phyloP scores from a whole-genome alignment of 2,888 invertebrate species.

The Cyrtodaria siliqua region DNA sequence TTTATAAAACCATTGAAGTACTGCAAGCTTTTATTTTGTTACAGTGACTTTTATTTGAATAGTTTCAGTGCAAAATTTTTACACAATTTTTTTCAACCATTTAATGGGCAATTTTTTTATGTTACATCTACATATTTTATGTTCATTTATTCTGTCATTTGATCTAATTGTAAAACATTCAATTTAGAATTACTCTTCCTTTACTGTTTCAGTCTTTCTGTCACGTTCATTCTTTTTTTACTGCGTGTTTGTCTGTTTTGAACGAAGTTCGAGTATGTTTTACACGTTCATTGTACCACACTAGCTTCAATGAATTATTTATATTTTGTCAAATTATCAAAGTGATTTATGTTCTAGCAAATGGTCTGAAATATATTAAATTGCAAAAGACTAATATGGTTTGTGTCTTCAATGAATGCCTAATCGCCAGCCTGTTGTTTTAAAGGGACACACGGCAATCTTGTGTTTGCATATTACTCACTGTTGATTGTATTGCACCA shows the following conservation, averaged over 20 bases:
- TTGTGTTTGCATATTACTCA: no score
- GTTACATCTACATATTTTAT: neutral
- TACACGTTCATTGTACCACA: conserved; percentile 21
- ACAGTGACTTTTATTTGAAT: neutral
- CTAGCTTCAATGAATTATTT: conserved; percentile 52
- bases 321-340: conserved; percentile 39
- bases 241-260: neutral
- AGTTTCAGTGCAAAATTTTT: neutral
- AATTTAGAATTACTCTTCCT: neutral
- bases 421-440: no score
- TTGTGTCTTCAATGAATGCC: no score
- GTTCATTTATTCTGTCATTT: neutral
- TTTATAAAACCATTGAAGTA: no score
- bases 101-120: neutral
- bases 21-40: no score
- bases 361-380: conserved; percentile 37
- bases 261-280: conserved; percentile 10
- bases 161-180: neutral
- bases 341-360: conserved; percentile 49
- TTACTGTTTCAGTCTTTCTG: neutral
- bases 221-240: neutral
- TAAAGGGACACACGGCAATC: no score
- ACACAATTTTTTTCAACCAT: neutral
- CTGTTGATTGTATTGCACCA: no score
- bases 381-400: no score